phyloP scores from a whole-genome alignment of 2,888 invertebrate genomes.

The Luperina nickerlii region DNA sequence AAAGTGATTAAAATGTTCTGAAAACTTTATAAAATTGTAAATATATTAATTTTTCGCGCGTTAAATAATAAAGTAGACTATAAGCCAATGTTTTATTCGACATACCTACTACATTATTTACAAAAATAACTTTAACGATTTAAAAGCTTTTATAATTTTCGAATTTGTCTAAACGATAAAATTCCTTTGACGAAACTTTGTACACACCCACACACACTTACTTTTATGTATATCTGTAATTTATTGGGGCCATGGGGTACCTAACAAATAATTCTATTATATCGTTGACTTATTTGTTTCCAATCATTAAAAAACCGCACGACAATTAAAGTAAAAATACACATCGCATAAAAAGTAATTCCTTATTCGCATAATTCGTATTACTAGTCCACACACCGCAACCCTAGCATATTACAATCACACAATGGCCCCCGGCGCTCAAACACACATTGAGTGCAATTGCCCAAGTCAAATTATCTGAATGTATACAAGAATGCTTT shows the following conservation, averaged over 20 bases:
- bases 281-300: not conserved
- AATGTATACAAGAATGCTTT: conserved; percentile 60
- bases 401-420: conserved; percentile 34
- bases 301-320: not conserved
- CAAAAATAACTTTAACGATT: not conserved
- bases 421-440: conserved; percentile 37
- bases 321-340: not conserved
- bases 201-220: not conserved
- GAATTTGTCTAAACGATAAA: not conserved
- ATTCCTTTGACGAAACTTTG: not conserved
- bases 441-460: conserved; percentile 58
- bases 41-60: not conserved
- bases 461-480: conserved; percentile 55
- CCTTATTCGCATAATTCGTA: conserved; percentile 18
- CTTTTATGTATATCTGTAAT: not conserved
- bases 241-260: not conserved
- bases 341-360: conserved; percentile 11
- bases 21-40: conserved; percentile 19
- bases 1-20: conserved; percentile 23
- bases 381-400: conserved; percentile 10
- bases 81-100: not conserved
- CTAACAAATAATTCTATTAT: not conserved
- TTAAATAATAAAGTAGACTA: not conserved
- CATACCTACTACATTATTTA: not conserved
- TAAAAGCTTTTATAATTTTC: not conserved